Percentiles rank a stretch among this genome's conserved stretches.
Conservation (phyloP, 2,888 invertebrate genomes). For the Hedychridium roseum region DNA sequence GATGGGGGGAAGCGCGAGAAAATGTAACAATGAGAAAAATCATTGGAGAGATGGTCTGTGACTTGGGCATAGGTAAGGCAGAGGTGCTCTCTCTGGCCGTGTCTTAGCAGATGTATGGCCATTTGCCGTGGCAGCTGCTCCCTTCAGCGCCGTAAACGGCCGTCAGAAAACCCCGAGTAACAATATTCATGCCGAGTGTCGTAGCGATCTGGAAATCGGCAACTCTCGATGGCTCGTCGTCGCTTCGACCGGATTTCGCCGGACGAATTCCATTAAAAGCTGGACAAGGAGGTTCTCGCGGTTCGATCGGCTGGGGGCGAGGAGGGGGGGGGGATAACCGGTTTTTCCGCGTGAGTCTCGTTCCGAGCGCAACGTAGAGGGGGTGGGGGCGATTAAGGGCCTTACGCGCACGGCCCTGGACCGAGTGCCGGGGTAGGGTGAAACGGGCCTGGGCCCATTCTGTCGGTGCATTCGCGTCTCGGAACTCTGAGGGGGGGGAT, state of each 20-base stretch:
- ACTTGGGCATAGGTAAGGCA: no score
- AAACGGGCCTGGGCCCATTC: slow-evolving; percentile 32
- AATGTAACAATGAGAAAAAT: no score
- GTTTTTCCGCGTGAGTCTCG: slow-evolving; percentile 2
- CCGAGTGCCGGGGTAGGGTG: slow-evolving; percentile 29
- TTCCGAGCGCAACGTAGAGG: slow-evolving; percentile 1
- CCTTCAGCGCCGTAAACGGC: slow-evolving; percentile 36
- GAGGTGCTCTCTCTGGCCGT: slow-evolving; percentile 32
- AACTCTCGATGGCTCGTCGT: no score
- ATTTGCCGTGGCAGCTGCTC: slow-evolving; percentile 59
- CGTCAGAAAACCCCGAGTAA: slow-evolving; percentile 27
- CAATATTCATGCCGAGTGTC: no score
- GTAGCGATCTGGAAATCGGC: no score
- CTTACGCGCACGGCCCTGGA: slow-evolving; percentile 30
- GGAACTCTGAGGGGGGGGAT: slow-evolving; percentile 45
- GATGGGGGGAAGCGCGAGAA: no score
- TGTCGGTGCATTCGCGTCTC: slow-evolving; percentile 46
- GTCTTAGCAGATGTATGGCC: slow-evolving; percentile 59
- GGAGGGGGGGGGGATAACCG: slow-evolving; percentile 17
- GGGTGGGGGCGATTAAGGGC: slow-evolving; percentile 3
- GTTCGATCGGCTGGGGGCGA: no score
- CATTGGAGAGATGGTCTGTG: no score
- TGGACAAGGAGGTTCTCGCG: no score
- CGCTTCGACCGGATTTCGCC: neutral
- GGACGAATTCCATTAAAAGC: no score